These are phyloP conservation scores for Strongylocentrotus purpuratus DNA, from an alignment of 35 echinoderm and acorn worm species.

Conservation along the genomic window DNA sequence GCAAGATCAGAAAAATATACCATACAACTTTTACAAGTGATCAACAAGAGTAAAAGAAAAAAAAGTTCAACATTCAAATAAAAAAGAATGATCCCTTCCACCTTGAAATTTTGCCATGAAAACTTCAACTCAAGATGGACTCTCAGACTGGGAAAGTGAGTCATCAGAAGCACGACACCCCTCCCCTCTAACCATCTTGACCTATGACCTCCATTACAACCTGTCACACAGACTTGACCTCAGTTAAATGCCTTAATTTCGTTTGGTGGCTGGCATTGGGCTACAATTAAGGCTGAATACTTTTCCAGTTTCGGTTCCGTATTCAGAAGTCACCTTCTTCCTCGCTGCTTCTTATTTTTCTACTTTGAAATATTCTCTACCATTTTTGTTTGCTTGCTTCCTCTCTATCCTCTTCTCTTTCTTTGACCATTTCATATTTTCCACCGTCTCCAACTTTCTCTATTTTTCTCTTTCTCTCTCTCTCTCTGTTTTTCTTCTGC, in stretches of 20 bases:
- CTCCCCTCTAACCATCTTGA: not conserved
- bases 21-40: no score
- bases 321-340: not conserved
- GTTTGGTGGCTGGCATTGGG: not conserved
- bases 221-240: not conserved
- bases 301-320: not conserved
- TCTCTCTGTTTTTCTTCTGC: no score
- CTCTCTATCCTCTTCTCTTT: no score
- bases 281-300: slow-evolving; percentile 10
- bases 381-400: no score
- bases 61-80: not conserved
- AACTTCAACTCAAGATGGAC: not conserved
- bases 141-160: not conserved
- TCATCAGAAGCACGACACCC: not conserved
- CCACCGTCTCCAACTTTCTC: no score
- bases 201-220: slow-evolving; percentile 2
- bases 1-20: no score
- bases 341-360: not conserved
- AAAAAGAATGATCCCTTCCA: not conserved
- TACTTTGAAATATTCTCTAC: no score
- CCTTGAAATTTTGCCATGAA: not conserved
- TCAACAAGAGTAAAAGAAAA: not conserved
- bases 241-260: not conserved
- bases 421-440: no score
- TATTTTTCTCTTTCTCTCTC: no score